Evolutionary conservation across 2,797 vertebrate genomes (phyloP).

Genomic region (Clarias laeviceps): DNA sequence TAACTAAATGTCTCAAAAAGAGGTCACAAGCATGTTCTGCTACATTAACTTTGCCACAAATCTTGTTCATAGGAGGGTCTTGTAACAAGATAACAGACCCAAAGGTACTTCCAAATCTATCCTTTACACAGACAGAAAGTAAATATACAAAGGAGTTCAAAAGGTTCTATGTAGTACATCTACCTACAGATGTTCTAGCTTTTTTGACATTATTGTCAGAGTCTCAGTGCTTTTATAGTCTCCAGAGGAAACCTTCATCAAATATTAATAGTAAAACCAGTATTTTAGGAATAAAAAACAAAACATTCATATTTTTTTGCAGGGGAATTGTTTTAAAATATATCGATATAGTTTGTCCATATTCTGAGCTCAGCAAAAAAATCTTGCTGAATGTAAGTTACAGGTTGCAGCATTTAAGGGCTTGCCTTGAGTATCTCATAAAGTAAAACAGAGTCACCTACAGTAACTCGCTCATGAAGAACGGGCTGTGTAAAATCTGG

Average conservation of each 20-base stretch:
- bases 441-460: slow-evolving; percentile 10
- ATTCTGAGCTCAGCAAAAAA: background rate
- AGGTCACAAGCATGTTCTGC: background rate
- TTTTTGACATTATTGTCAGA: background rate
- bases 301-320: background rate
- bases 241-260: background rate
- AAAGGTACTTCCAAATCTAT: background rate
- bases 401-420: background rate
- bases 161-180: background rate
- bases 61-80: background rate
- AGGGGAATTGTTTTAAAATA: background rate
- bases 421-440: background rate
- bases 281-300: background rate
- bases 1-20: background rate
- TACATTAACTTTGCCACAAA: background rate
- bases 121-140: background rate
- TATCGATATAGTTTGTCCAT: background rate
- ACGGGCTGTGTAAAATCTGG: slow-evolving; percentile 6
- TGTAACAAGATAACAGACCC: background rate
- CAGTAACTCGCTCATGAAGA: background rate
- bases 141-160: background rate
- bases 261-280: background rate
- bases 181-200: background rate
- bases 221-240: background rate
- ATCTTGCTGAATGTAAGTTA: background rate